phyloP scores from a whole-genome alignment of 2,113 vertebrate genomes.

The Hemichromis elongatus region DNA sequence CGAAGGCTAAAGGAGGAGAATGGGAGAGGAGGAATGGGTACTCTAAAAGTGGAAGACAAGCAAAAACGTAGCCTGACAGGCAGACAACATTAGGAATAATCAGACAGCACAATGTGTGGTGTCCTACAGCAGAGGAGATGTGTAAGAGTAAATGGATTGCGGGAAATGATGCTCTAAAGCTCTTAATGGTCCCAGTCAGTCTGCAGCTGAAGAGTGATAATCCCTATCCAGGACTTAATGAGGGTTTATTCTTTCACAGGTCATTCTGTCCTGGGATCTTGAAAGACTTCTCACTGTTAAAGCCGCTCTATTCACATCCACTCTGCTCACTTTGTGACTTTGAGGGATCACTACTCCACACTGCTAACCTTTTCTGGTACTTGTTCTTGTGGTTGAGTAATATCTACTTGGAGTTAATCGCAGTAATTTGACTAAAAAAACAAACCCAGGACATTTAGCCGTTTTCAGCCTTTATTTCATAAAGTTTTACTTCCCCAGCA shows the following conservation, averaged over 20 bases:
- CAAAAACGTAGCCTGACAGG: slow-evolving; percentile 44
- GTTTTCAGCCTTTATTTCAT: not conserved
- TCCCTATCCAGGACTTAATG: slow-evolving; percentile 29
- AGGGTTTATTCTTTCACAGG: slow-evolving; percentile 36
- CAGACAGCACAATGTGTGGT: slow-evolving; percentile 18
- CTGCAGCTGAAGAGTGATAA: slow-evolving; percentile 36
- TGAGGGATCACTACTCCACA: not conserved
- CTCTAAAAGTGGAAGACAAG: slow-evolving; percentile 31
- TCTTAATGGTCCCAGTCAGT: slow-evolving; percentile 34
- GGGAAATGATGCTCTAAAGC: slow-evolving; percentile 34
- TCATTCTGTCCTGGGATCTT: slow-evolving; percentile 23
- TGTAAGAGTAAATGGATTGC: slow-evolving; percentile 28
- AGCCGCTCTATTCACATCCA: not conserved
- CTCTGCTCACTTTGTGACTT: not conserved
- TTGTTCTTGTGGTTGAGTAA: not conserved
- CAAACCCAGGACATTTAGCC: not conserved
- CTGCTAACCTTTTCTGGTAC: not conserved
- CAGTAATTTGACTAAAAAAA: not conserved
- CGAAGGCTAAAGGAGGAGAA: not conserved
- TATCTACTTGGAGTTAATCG: not conserved
- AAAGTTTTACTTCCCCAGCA: not conserved
- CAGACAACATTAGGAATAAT: slow-evolving; percentile 40
- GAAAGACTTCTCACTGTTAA: slow-evolving; percentile 4
- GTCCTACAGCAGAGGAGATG: slow-evolving; percentile 16
- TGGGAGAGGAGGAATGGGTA: not conserved